Evolutionary conservation across 2,888 invertebrate genomes (phyloP), one percentile per base, ranked within the genome.

Genomic region (Lomographa bimaculata): DNA sequence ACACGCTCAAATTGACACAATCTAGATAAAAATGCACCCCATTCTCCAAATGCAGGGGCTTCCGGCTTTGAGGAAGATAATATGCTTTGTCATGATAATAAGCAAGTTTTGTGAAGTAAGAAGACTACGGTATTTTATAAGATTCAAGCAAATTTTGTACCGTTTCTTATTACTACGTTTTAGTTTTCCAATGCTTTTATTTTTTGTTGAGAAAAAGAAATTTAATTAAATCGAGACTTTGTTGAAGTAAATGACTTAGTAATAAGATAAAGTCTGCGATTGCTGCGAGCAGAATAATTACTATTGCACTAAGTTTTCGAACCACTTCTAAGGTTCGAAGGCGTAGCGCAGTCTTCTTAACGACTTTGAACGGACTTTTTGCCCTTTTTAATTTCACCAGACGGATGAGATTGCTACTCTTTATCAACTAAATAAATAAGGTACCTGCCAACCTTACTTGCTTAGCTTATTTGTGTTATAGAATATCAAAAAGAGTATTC

Each of bases 361-460:
- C 9, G 21, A 42, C 27, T 30, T 42, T 34, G 34, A 36, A 14
- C 20, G 35, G 12, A 20, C 35, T 35, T 38, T 35, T 35, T 35
- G 29, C 37, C 40, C 40, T 39, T 46, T 46, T 46, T 46, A 30
- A 42, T 35, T 44, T 42, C 34, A 24, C 24, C 28, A 28, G 34
- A 19, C 29, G n/a, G n/a, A n/a, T n/a, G n/a, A n/a, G n/a, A n/a
- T n/a, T n/a, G n/a, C n/a, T n/a, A n/a, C n/a, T n/a, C n/a, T n/a
- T n/a, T n/a, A n/a, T n/a, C n/a, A n/a, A n/a, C n/a, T n/a, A n/a
- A n/a, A n/a, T n/a, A n/a, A n/a, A n/a, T n/a, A n/a, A n/a, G n/a
- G n/a, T n/a, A n/a, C n/a, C n/a, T n/a, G n/a, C n/a, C n/a, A n/a
- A n/a, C n/a, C n/a, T n/a, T n/a, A n/a, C n/a, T n/a, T n/a, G n/a